phyloP scores from a whole-genome alignment of 2,888 invertebrate genomes.

The Lagria hirta region DNA sequence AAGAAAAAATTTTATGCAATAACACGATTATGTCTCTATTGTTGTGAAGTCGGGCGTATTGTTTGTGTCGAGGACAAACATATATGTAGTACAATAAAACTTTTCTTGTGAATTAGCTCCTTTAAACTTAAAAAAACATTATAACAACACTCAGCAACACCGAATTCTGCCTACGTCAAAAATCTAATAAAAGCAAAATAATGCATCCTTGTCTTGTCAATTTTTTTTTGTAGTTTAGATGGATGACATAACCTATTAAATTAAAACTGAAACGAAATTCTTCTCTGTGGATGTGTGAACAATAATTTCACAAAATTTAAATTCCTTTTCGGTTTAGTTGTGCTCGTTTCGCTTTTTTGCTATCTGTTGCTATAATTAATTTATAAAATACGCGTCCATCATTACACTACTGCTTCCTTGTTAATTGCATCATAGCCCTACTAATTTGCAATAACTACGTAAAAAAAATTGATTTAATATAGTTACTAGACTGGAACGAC shows the following conservation, averaged over 20 bases:
- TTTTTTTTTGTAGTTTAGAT: conserved; percentile 4
- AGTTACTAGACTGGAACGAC: conserved; percentile 15
- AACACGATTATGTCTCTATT: conserved; percentile 20
- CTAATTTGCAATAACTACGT: conserved; percentile 4
- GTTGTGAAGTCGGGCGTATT: conserved; percentile 32
- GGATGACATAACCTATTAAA: conserved; percentile 16
- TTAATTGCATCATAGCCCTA: conserved; percentile 15
- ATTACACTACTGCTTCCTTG: conserved; percentile 15
- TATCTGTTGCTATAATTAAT: conserved; percentile 9
- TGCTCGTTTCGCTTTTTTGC: conserved; percentile 13
- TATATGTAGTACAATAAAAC: conserved; percentile 14
- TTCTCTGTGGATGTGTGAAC: conserved; percentile 2
- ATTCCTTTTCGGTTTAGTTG: conserved; percentile 17
- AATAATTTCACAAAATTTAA: conserved; percentile 16
- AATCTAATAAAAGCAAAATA: conserved; percentile 1
- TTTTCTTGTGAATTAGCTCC: conserved; percentile 18
- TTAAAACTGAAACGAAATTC: conserved; percentile 8
- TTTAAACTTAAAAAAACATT: no score
- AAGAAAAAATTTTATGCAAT: conserved; percentile 14
- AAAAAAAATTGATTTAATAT: conserved; percentile 12
- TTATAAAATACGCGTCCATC: conserved; percentile 12
- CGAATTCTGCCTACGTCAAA: no score
- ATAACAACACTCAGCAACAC: conserved; percentile 2
- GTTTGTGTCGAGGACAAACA: conserved; percentile 28
- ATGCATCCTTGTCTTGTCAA: conserved; percentile 15